Base-by-base conservation (phyloP, 1,140 invertebrate genomes). In the Drosophila baimaii region DNA sequence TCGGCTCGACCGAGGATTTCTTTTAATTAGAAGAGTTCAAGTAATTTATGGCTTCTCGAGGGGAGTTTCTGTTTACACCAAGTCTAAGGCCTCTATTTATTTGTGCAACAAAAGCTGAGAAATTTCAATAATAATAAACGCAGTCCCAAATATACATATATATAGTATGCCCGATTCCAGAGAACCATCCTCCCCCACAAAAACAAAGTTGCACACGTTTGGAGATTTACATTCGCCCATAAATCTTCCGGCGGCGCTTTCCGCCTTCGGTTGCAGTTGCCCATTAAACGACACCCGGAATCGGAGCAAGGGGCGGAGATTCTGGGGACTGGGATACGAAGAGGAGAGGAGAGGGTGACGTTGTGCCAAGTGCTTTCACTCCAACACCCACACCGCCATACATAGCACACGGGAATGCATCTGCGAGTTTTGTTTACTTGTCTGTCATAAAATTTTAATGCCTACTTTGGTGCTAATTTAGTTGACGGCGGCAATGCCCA, bases 401-500 rank as follows among this genome's bases (percentile, higher is more conserved):
- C 54, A 10, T 15, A 31, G 33, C 35, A 2, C 37, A n/a, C 6
- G 9, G n/a, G 9, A 19, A 21, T 49, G 75, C 41, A 41, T 75
- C 80, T 49, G 33, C 39, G 13, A 61, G 76, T 49, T 79, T 68
- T 89, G 84, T 84, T 89, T 89, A 80, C 66, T 84, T 80, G 65
- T 19, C 66, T 74, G 85, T 84, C 84, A 84, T 89, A 89, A 89
- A 89, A 84, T 66, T 75, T 84, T 79, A 89, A 89, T 89, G 84
- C 84, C 80, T 83, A 89, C 84, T 89, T 89, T 89, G 77, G 80
- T 55, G 84, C 81, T 89, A 89, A 89, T 89, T 89, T 89, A 89
- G 77, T 66, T 83, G 84, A 89, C 85, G 84, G 27, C 81, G 80
- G 23, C 64, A 17, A 57, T 37, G 68, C 39, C 25, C 68, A 43